phyloP scores from a whole-genome alignment of 2,797 vertebrate species.

The Platalea minor region DNA sequence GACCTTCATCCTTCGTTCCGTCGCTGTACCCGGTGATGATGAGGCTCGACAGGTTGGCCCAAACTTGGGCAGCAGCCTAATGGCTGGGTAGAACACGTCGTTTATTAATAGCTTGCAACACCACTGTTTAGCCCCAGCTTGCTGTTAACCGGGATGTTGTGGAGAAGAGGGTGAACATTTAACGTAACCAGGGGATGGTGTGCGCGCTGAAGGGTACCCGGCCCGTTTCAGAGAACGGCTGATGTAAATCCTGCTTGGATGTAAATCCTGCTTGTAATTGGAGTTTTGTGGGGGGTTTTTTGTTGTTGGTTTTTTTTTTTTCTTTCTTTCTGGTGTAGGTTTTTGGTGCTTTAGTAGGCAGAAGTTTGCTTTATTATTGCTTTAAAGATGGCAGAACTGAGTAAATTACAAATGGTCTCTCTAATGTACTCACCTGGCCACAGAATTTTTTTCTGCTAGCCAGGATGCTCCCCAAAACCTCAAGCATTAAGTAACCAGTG shows the following conservation, averaged over 20 bases:
- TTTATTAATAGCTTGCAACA: neutral
- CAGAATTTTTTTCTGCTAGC: neutral
- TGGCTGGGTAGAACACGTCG: fast-evolving
- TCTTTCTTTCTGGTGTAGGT: neutral
- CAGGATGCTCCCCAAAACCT: neutral
- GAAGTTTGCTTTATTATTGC: neutral
- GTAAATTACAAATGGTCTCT: neutral
- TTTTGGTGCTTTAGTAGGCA: neutral
- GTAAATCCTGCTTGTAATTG: neutral
- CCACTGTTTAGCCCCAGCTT: neutral
- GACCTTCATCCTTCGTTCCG: fast-evolving
- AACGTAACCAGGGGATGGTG: fast-evolving
- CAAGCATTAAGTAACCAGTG: neutral
- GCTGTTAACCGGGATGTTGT: fast-evolving
- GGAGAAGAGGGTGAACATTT: fast-evolving
- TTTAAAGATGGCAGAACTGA: neutral
- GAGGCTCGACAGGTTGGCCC: neutral
- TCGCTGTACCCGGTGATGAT: fast-evolving
- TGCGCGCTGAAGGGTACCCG: fast-evolving
- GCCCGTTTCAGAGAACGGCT: neutral
- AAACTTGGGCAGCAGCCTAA: neutral
- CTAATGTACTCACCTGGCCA: neutral
- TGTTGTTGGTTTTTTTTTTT: no score
- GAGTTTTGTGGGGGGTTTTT: neutral
- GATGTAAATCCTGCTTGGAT: neutral